Evolutionary conservation across 64 coral and sea anemone genomes (phyloP), one percentile per base, ranked within the genome.

Genomic region (Stichodactyla helianthus): DNA sequence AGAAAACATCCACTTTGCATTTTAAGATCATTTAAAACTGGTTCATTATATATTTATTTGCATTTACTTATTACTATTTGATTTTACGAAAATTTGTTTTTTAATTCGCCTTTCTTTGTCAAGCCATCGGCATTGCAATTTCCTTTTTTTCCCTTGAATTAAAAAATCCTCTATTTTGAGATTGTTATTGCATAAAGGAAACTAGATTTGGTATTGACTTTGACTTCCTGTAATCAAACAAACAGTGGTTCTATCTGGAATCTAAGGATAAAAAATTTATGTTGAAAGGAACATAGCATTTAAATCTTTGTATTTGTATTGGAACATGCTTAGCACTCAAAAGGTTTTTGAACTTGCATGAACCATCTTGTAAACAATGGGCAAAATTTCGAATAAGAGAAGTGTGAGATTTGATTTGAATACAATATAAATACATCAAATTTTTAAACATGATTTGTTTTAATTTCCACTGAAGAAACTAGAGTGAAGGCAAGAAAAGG

Each of bases 21-120:
- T 74, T 74, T 6, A 27, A 74, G 68, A 74, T 74, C 25, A 74
- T 74, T 14, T 23, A 74, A 74, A 20, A 74, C 68, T 4, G 4
- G 25, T 74, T 74, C 68, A 74, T 31, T 13, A 27, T 74, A 74
- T 74, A 74, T 74, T 74, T 74, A 74, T 74, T 74, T 74, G 68
- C 27, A 7, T 35, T 74, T 74, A 74, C 68, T 13, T 26, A 74
- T 74, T 74, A 74, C 68, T 5, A 74, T 74, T 74, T 74, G 68
- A 31, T 74, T 74, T 44, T 44, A 44, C 35, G 35, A 44, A 44
- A 44, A 74, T 74, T 74, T 74, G 14, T 20, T 74, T 74, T 27
- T 74, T 11, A n/a, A 74, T 27, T 74, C 31, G 25, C 10, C 22
- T 13, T 19, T 6, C 23, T 10, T 74, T 11, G 9, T 31, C 25